phyloP scores from a whole-genome alignment of 2,888 invertebrate species.

The Petrolisthes cinctipes region DNA sequence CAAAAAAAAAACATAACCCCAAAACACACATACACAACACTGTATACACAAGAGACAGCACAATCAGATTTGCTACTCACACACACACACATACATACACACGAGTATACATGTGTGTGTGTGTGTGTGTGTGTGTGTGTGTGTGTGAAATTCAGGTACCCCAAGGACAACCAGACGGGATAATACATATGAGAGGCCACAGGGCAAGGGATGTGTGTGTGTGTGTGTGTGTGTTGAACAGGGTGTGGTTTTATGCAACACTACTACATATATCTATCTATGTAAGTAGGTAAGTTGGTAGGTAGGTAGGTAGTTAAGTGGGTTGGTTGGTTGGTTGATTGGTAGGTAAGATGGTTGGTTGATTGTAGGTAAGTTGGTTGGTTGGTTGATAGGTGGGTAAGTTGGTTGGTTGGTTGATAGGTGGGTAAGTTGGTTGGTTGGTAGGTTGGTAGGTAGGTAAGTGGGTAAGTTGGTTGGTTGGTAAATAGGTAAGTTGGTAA shows the following conservation, averaged over 20 bases:
- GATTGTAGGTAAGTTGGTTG: too few relatives aligned
- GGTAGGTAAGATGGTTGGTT: too few relatives aligned
- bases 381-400: too few relatives aligned
- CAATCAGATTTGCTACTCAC: neutral
- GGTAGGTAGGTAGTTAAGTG: too few relatives aligned
- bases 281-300: too few relatives aligned
- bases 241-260: neutral
- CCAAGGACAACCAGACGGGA: neutral
- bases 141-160: neutral
- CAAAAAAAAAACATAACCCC: neutral
- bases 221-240: neutral
- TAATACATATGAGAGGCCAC: neutral
- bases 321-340: too few relatives aligned
- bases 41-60: neutral
- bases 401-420: too few relatives aligned
- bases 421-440: too few relatives aligned
- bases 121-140: slow-evolving; percentile 16
- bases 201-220: neutral
- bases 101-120: slow-evolving; percentile 12
- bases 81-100: neutral
- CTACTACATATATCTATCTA: neutral
- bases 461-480: too few relatives aligned
- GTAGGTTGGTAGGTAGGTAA: too few relatives aligned
- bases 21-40: neutral
- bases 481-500: too few relatives aligned